Percentiles rank a stretch among this genome's conserved stretches.
These are phyloP conservation scores for Drosophila simulans DNA, from an alignment of 1,140 invertebrate genomes.

Conservation along the genomic window DNA sequence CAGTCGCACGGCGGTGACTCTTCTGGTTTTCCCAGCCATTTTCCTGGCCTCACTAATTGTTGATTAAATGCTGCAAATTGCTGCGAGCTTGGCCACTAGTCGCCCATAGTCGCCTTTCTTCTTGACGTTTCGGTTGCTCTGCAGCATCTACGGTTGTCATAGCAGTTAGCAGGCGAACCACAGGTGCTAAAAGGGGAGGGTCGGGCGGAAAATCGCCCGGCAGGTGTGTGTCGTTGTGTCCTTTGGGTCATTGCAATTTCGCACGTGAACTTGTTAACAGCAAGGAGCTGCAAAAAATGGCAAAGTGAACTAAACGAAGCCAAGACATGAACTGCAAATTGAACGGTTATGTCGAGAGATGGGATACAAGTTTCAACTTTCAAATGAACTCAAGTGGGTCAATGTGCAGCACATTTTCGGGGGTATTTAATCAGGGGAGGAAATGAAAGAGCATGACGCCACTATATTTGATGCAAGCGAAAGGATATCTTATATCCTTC, in stretches of 20 bases:
- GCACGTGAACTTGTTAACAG: conserved; percentile 74
- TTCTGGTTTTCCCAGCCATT: conserved; percentile 4
- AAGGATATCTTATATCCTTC: too few species aligned
- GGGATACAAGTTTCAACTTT: conserved; percentile 13
- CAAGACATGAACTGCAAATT: conserved; percentile 67
- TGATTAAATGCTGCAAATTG: conserved; percentile 65
- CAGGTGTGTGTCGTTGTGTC: conserved; percentile 13
- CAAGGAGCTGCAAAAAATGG: conserved; percentile 32
- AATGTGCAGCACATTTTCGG: not conserved
- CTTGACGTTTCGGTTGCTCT: conserved; percentile 21
- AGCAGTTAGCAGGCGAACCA: conserved; percentile 43
- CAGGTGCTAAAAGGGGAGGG: conserved; percentile 4
- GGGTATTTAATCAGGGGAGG: conserved; percentile 1
- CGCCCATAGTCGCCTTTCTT: not conserved
- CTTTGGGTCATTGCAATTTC: conserved; percentile 70
- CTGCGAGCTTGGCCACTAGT: conserved; percentile 1
- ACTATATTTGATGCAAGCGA: not conserved
- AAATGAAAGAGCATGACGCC: not conserved
- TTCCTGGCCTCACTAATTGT: conserved; percentile 55
- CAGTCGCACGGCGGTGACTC: too few species aligned
- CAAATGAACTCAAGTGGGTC: conserved; percentile 7
- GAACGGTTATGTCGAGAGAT: conserved; percentile 59
- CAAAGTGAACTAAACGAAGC: conserved; percentile 1
- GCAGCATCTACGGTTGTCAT: conserved; percentile 44
- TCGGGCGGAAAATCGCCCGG: conserved; percentile 4